Conservation (phyloP, 2,888 invertebrate genomes). For the Melanchra persicariae region DNA sequence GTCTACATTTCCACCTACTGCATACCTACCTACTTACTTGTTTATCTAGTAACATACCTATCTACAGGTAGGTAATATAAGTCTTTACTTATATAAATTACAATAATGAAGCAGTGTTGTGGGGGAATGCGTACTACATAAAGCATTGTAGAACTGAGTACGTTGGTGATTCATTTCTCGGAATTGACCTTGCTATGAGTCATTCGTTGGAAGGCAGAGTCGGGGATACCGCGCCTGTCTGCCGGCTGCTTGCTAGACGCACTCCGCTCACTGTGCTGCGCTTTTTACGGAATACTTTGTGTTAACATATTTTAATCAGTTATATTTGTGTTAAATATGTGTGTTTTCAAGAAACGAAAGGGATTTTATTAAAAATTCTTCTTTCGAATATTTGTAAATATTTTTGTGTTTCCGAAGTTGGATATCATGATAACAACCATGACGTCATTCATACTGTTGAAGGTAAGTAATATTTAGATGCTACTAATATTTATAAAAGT, state of each 20-base stretch:
- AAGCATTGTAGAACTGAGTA: conserved; percentile 88
- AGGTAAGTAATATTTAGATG: conserved; percentile 79
- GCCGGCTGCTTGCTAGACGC: conserved; percentile 88
- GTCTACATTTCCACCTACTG: not conserved
- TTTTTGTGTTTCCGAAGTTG: conserved; percentile 85
- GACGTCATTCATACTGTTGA: conserved; percentile 90
- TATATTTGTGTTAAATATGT: conserved; percentile 77
- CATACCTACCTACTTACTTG: not conserved
- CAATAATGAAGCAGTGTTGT: conserved; percentile 77
- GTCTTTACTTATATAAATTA: conserved; percentile 75
- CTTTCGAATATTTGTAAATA: conserved; percentile 76
- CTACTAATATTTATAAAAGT: conserved; percentile 33
- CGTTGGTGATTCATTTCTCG: conserved; percentile 91
- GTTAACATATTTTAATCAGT: conserved; percentile 70
- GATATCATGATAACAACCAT: conserved; percentile 91
- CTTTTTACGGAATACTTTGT: conserved; percentile 76
- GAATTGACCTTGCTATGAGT: conserved; percentile 92
- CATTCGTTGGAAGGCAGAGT: conserved; percentile 91
- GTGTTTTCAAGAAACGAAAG: conserved; percentile 73
- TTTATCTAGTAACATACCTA: conserved; percentile 8
- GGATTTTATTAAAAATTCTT: conserved; percentile 72
- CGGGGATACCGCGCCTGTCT: conserved; percentile 91
- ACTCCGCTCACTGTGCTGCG: conserved; percentile 81
- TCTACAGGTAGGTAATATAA: conserved; percentile 47
- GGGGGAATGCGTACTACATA: conserved; percentile 87